Percentiles rank a stretch among this genome's conserved stretches.
These are phyloP conservation scores for Lasiommata megera DNA, from an alignment of 2,888 invertebrate species.

Conservation along the genomic window DNA sequence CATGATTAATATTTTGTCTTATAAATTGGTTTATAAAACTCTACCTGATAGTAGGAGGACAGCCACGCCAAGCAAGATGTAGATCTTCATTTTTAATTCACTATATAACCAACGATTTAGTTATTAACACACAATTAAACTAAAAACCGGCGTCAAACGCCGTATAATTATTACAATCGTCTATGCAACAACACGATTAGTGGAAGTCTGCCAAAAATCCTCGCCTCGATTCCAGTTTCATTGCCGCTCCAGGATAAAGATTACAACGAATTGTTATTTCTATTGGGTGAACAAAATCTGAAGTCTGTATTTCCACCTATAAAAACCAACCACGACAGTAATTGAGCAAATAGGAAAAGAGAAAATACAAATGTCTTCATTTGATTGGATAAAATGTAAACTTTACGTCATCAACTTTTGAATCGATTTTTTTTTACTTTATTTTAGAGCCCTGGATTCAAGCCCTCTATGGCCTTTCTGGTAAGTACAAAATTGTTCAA, in stretches of 20 bases:
- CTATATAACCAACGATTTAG: constrained; percentile 5
- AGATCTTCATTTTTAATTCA: constrained; percentile 55
- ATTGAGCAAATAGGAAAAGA: constrained; percentile 52
- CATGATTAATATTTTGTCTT: too few species aligned
- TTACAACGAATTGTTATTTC: constrained; percentile 2
- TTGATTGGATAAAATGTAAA: constrained; percentile 48
- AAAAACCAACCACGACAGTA: constrained; percentile 48
- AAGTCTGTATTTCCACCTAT: constrained; percentile 43
- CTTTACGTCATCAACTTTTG: neutral
- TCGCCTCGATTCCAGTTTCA: constrained; percentile 18
- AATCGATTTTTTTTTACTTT: too few species aligned
- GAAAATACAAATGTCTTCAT: constrained; percentile 61
- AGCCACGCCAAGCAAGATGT: constrained; percentile 56
- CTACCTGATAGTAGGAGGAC: constrained; percentile 69
- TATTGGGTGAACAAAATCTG: constrained; percentile 27
- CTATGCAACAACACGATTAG: neutral
- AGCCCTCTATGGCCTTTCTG: too few species aligned
- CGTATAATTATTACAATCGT: neutral
- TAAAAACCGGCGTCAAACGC: constrained; percentile 28
- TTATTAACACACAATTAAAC: constrained; percentile 1
- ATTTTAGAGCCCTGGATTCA: too few species aligned
- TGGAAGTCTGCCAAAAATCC: constrained; percentile 5
- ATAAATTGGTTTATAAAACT: constrained; percentile 27
- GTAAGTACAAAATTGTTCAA: too few species aligned
- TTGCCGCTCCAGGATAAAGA: neutral